phyloP scores from a whole-genome alignment of 2,888 invertebrate genomes.

The Herminia tarsipennalis region DNA sequence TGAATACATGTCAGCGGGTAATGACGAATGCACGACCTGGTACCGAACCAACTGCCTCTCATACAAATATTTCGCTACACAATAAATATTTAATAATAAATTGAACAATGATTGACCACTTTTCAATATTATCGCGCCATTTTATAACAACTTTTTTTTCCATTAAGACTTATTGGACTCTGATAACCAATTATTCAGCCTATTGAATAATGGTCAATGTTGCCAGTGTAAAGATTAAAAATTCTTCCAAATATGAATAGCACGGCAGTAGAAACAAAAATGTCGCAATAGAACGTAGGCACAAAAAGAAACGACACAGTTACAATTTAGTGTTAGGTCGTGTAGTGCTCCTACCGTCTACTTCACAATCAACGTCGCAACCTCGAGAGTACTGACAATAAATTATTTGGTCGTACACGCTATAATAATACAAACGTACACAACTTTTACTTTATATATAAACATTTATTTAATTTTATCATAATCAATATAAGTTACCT shows the following conservation, averaged over 20 bases:
- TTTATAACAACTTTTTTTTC: constrained; percentile 17
- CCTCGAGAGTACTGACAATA: constrained; percentile 50
- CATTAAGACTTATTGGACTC: constrained; percentile 2
- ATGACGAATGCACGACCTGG: constrained; percentile 73
- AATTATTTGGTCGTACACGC: constrained; percentile 71
- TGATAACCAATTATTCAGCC: background rate
- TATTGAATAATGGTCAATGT: constrained; percentile 43
- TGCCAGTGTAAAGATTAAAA: constrained; percentile 40
- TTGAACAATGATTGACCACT: constrained; percentile 15
- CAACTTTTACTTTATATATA: constrained; percentile 63
- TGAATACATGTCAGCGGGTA: constrained; percentile 78
- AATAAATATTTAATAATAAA: constrained; percentile 29
- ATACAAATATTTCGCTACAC: constrained; percentile 30
- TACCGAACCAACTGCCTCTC: constrained; percentile 48
- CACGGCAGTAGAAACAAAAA: constrained; percentile 42
- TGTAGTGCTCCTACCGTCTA: constrained; percentile 58
- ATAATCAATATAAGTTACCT: constrained; percentile 57
- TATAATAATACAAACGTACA: constrained; percentile 69
- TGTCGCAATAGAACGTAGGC: constrained; percentile 61
- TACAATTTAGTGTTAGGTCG: constrained; percentile 55
- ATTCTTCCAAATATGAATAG: constrained; percentile 32
- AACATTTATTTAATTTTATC: constrained; percentile 59
- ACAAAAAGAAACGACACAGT: constrained; percentile 42
- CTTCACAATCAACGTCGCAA: constrained; percentile 49
- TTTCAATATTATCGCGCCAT: constrained; percentile 17